These are phyloP conservation scores for Troglohyphantes excavatus DNA, from an alignment of 2,888 invertebrate genomes.

Conservation along the genomic window DNA sequence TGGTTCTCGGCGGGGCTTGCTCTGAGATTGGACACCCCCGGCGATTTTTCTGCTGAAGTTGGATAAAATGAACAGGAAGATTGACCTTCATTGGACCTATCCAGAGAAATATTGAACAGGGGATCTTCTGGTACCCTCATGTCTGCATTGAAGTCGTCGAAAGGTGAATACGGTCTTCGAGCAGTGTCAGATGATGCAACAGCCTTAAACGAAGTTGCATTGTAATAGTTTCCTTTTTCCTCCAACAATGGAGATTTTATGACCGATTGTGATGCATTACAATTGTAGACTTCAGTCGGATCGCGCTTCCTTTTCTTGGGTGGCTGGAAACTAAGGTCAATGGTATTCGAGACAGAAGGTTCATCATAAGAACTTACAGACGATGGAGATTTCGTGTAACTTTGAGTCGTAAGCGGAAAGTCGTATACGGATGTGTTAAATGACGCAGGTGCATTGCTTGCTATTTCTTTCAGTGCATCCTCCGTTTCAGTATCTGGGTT, in stretches of 20 bases:
- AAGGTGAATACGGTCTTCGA: neutral
- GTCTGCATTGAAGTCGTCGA: neutral
- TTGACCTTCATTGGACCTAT: neutral
- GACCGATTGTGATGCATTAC: neutral
- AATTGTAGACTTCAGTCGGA: neutral
- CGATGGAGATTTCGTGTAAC: neutral
- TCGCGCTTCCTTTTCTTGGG: neutral
- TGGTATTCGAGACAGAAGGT: neutral
- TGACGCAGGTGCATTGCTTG: neutral
- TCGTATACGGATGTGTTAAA: neutral
- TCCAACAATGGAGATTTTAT: neutral
- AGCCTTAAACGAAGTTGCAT: neutral
- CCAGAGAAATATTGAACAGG: neutral
- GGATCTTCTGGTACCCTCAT: neutral
- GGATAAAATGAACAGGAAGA: neutral
- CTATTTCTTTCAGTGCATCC: neutral
- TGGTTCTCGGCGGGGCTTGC: neutral
- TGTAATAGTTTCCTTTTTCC: neutral
- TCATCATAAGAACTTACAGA: neutral
- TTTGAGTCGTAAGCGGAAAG: no score
- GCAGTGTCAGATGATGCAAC: neutral
- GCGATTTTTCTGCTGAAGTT: neutral
- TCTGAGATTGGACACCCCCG: neutral
- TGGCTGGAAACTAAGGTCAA: neutral
- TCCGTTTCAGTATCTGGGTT: neutral